Evolutionary conservation across 2,888 invertebrate species (phyloP), one percentile per base, ranked within the genome.

Genomic region (Tanytarsus gracilentus): DNA sequence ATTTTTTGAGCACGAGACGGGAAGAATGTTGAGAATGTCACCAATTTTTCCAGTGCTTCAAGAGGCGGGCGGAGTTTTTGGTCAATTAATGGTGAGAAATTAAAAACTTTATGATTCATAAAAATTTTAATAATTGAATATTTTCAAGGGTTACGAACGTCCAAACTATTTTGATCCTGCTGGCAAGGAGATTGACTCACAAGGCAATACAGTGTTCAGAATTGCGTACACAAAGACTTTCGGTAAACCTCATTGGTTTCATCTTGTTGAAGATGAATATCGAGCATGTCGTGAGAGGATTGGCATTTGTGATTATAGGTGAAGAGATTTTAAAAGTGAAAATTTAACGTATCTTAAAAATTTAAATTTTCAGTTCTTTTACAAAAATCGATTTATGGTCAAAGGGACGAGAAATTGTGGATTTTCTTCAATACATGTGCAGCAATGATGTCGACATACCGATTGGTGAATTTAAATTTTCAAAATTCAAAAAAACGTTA

Each of bases 61-160:
- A 64, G 90, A 90, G 69, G 88, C 87, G 8, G 96, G 96, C 0
- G 98, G 94, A 0, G 88, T 94, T 5, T 98, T 98, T 71, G 93
- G 94, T 0, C 96, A 97, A 72, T 90, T 92, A 26, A 97, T 97
- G 94, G n/a, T n/a, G n/a, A n/a, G n/a, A n/a, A n/a, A n/a, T n/a
- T n/a, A n/a, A n/a, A n/a, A n/a, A n/a, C n/a, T n/a, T n/a, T n/a
- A n/a, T n/a, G n/a, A n/a, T n/a, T n/a, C n/a, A n/a, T n/a, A n/a
- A n/a, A n/a, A n/a, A n/a, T n/a, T n/a, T n/a, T n/a, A n/a, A n/a
- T n/a, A n/a, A n/a, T n/a, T n/a, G n/a, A n/a, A n/a, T n/a, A n/a
- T n/a, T n/a, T n/a, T n/a, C n/a, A n/a, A n/a, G n/a, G 97, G 97
- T 0, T 98, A 97, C 71, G 98, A 98, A 72, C 77, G 97, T 63